Percentiles rank a stretch among this genome's conserved stretches.
These are phyloP conservation scores for Neosalanx taihuensis DNA, from an alignment of 2,797 vertebrate species.

Conservation along the genomic window DNA sequence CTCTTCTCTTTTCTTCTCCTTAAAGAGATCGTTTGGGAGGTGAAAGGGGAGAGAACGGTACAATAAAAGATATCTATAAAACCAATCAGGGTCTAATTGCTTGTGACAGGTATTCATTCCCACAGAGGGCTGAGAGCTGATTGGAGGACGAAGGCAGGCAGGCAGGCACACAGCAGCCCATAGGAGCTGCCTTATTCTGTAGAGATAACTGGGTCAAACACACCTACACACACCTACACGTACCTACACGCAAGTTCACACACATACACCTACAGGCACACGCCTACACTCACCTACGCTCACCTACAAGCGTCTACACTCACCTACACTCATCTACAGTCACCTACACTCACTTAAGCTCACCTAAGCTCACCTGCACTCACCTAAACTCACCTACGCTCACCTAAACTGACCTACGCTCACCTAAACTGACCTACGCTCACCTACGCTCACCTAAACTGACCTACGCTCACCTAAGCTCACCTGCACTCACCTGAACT, in stretches of 20 bases:
- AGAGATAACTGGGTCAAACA: conserved; percentile 28
- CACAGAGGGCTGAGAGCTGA: conserved; percentile 44
- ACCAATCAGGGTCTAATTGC: conserved; percentile 78
- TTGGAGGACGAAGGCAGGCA: conserved; percentile 29
- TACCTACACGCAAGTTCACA: conserved; percentile 9
- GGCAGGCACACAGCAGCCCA: conserved; percentile 15
- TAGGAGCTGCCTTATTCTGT: conserved; percentile 54
- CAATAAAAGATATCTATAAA: conserved; percentile 68
- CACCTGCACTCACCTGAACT: conserved; percentile 14
- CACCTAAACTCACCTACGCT: conserved; percentile 21
- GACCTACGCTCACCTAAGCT: conserved; percentile 8
- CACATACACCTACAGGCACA: neutral
- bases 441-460: conserved; percentile 13
- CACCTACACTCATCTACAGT: conserved; percentile 10
- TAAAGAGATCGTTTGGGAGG: conserved; percentile 60
- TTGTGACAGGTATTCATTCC: conserved; percentile 74
- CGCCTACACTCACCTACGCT: conserved; percentile 21
- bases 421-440: neutral
- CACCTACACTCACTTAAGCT: neutral
- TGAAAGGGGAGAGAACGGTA: conserved; percentile 58
- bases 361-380: neutral
- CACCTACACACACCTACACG: neutral
- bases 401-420: conserved; percentile 17
- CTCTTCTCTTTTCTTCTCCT: conserved; percentile 65
- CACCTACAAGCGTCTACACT: neutral